A percentile compares a stretch with the other conserved stretches of the same genome.
Conservation (phyloP, 1,140 invertebrate species). For the Zelostemma sp. region DNA sequence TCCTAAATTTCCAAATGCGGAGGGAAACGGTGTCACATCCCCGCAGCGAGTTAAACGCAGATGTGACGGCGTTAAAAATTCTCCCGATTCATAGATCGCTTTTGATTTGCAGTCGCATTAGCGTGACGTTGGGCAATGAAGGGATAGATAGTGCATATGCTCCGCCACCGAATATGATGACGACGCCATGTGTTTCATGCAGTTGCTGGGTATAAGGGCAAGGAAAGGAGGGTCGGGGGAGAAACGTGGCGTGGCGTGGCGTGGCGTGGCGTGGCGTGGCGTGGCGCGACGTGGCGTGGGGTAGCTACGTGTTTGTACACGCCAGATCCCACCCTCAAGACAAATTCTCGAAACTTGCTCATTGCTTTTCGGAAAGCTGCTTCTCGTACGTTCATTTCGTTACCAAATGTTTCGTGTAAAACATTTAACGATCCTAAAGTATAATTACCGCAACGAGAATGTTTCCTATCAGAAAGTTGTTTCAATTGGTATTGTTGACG, state of each 20-base stretch:
- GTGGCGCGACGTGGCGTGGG: constrained; percentile 20
- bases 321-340: constrained; percentile 29
- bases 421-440: too few relatives aligned
- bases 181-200: constrained; percentile 67
- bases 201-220: constrained; percentile 40
- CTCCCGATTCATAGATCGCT: constrained; percentile 17
- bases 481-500: too few relatives aligned
- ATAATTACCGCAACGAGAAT: too few relatives aligned
- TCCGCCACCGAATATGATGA: constrained; percentile 52
- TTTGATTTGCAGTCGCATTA: constrained; percentile 40
- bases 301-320: constrained; percentile 10
- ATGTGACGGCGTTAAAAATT: constrained; percentile 43
- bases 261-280: constrained; percentile 30
- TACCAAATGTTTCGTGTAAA: too few relatives aligned
- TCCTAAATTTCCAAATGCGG: constrained; percentile 40
- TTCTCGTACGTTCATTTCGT: too few relatives aligned
- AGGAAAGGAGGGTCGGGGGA: constrained; percentile 23
- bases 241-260: constrained; percentile 16
- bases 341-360: constrained; percentile 10
- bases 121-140: constrained; percentile 30
- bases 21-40: constrained; percentile 20
- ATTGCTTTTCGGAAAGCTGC: background rate
- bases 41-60: constrained; percentile 20
- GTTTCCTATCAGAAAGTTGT: background rate
- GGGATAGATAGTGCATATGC: constrained; percentile 56